Evolutionary conservation across 2,797 vertebrate species (phyloP).

Genomic region (Enoplosus armatus): DNA sequence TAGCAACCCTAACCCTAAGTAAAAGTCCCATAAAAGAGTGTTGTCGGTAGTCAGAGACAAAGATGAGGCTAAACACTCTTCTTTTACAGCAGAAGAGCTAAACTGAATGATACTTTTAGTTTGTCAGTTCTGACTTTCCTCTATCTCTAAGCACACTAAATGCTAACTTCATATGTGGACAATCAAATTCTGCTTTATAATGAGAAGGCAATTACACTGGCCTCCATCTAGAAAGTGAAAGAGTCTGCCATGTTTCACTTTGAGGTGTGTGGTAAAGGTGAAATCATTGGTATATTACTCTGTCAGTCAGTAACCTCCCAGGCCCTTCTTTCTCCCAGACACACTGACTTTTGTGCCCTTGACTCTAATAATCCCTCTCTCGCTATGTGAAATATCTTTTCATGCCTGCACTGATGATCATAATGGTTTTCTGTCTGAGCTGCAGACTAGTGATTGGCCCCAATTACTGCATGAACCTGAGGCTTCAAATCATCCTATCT

Average conservation of each 20-base stretch:
- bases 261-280: constrained; percentile 54
- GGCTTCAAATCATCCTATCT: constrained; percentile 80
- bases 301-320: constrained; percentile 71
- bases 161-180: constrained; percentile 5
- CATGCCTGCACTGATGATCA: constrained; percentile 78
- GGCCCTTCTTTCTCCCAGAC: constrained; percentile 67
- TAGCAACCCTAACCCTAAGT: no score
- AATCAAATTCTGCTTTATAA: constrained; percentile 28
- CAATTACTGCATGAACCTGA: constrained; percentile 80
- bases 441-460: constrained; percentile 79
- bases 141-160: neutral
- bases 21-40: neutral
- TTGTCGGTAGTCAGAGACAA: neutral
- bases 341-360: constrained; percentile 79
- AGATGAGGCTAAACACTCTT: neutral
- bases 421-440: constrained; percentile 81
- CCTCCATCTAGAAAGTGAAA: constrained; percentile 47
- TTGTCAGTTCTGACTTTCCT: constrained; percentile 14
- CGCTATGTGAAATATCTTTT: constrained; percentile 79
- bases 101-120: constrained; percentile 14
- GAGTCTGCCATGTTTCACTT: constrained; percentile 51
- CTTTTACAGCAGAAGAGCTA: neutral
- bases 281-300: constrained; percentile 66
- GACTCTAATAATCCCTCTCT: constrained; percentile 79
- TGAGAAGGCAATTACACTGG: constrained; percentile 36